Evolutionary conservation across 2,113 vertebrate genomes (phyloP).

Genomic region (Anas platyrhynchos): DNA sequence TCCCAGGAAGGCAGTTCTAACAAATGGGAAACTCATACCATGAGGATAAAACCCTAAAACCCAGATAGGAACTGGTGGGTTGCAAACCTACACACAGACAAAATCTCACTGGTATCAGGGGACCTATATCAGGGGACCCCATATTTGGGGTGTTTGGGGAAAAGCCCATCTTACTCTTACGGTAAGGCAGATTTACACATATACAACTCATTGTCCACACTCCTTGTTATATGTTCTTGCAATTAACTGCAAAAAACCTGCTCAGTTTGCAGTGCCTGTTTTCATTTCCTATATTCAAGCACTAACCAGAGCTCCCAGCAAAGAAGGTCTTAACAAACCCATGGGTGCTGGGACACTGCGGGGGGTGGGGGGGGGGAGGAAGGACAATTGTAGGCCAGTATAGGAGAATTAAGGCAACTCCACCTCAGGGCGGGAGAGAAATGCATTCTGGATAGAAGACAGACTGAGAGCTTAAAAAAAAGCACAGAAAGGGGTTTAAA

Average conservation of each 20-base stretch:
- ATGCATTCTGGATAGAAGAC: background rate
- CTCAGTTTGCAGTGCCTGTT: background rate
- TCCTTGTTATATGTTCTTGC: background rate
- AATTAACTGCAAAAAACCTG: conserved; percentile 2
- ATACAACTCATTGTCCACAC: background rate
- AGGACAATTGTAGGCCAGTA: background rate
- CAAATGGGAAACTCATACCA: background rate
- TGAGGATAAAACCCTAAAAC: background rate
- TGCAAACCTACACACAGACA: background rate
- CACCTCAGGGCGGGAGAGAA: background rate
- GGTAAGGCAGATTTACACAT: background rate
- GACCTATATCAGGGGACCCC: background rate
- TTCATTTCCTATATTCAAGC: background rate
- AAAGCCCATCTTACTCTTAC: background rate
- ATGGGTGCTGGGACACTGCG: background rate
- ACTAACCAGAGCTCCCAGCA: background rate
- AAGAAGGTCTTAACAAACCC: background rate
- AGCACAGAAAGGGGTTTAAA: background rate
- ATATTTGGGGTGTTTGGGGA: background rate
- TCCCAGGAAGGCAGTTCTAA: background rate
- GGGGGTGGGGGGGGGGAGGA: background rate
- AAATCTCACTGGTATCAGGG: background rate
- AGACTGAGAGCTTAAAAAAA: background rate
- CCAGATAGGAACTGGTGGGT: background rate
- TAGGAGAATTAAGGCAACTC: background rate